A percentile compares a stretch with the other conserved stretches of the same genome.
Evolutionary conservation across 2,888 invertebrate species (phyloP).

Genomic region (Pelosia muscerda): DNA sequence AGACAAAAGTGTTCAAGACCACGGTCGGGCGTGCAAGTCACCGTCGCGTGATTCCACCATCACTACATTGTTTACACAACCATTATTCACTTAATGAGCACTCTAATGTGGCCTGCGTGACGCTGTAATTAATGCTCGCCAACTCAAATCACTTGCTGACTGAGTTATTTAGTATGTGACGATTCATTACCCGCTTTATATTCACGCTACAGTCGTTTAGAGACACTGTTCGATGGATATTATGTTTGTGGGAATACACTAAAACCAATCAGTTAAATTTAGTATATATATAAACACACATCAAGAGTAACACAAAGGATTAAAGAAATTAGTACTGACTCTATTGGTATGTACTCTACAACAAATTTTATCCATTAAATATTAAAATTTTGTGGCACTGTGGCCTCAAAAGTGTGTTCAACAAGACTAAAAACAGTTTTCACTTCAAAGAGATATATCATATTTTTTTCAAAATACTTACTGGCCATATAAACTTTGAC

Average conservation of each 20-base stretch:
- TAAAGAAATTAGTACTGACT: background rate
- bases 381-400: no score
- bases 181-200: conserved; percentile 37
- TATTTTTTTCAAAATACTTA: no score
- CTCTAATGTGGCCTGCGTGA: conserved; percentile 71
- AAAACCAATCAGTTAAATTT: no score
- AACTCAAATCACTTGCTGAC: conserved; percentile 41
- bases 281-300: no score
- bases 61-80: conserved; percentile 74
- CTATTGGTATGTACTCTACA: background rate
- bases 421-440: no score
- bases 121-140: conserved; percentile 73
- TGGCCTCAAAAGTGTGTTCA: no score
- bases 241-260: background rate
- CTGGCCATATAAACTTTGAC: no score
- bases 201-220: conserved; percentile 8
- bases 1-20: conserved; percentile 55
- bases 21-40: conserved; percentile 68
- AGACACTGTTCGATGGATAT: conserved; percentile 18
- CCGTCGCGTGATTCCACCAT: conserved; percentile 78
- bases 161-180: conserved; percentile 32
- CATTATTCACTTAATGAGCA: conserved; percentile 77
- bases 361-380: no score
- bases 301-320: no score
- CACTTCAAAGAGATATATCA: no score